Base-by-base conservation (phyloP, 2,113 vertebrate species). In the Brachyhypopomus gauderio region DNA sequence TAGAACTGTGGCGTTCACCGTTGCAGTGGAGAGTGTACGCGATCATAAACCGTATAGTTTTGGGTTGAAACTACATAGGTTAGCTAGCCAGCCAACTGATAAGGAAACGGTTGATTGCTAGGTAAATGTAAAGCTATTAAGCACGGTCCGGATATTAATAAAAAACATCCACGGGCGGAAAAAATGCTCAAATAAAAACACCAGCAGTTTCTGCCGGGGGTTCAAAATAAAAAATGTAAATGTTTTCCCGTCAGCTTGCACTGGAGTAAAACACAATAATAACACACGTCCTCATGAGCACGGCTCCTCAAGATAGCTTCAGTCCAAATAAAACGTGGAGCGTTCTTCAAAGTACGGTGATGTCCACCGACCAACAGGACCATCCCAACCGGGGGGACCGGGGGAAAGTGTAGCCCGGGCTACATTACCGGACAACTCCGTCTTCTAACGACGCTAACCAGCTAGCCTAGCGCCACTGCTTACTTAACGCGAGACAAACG, bases 291-390 rank as follows among this genome's bases (percentile, higher is more conserved):
- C 88, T 82, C 74, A 86, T 27, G 77, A 74, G 83, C 89, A 78
- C 86, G 79, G 87, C 86, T 88, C 85, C 89, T 85, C 84, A 87
- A 87, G 30, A 52, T 0, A 87, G 86, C 87, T 72, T 20, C 76
- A 89, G 92, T 91, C 92, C 92, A 83, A 83, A 83, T 85, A 27
- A 55, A 66, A 79, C 86, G 82, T 89, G 87, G 78, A 23, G 80
- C 73, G 52, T 78, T 90, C 90, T 89, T 90, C 85, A 87, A 87
- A 88, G 85, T 66, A 72, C 75, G 41, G 75, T 90, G 83, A 78
- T 36, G 41, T 72, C 80, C 72, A 78, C 84, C 82, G 84, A 77
- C 74, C 84, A 82, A 87, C 87, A 87, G 91, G 90, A 90, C 84
- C 92, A 94, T 93, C 86, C 90, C 92, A 81, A 63, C 20, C 58